A percentile compares a stretch with the other conserved stretches of the same genome.
Conservation (phyloP, 1,140 invertebrate species). For the Cataglyphis hispanica region DNA sequence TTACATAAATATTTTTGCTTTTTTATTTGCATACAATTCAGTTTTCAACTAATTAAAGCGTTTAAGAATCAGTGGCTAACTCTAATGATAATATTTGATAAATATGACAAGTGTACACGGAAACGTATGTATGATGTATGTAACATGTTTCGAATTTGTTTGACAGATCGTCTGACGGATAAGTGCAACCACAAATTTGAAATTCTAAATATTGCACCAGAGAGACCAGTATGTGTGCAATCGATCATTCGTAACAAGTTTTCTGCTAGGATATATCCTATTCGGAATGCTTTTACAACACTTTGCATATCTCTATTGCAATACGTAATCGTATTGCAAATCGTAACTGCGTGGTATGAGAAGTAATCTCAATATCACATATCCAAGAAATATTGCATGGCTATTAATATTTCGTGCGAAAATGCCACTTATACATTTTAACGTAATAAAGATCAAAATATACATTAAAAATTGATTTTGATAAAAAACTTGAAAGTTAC, state of each 20-base stretch:
- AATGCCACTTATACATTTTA: not conserved
- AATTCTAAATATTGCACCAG: slow-evolving; percentile 59
- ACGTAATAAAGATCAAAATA: not conserved
- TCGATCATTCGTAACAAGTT: slow-evolving; percentile 64
- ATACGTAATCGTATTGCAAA: slow-evolving; percentile 17
- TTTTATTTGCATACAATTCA: not conserved
- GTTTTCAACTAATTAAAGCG: not conserved
- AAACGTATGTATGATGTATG: not conserved
- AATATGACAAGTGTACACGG: not conserved
- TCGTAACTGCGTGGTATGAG: not conserved
- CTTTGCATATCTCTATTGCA: slow-evolving; percentile 14
- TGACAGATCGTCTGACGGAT: slow-evolving; percentile 55
- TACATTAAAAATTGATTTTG: not conserved
- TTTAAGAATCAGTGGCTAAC: not conserved
- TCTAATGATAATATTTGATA: slow-evolving; percentile 1
- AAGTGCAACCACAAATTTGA: slow-evolving; percentile 55
- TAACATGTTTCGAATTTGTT: slow-evolving; percentile 50
- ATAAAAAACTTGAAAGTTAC: not conserved
- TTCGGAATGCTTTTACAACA: slow-evolving; percentile 35
- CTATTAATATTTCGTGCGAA: not conserved
- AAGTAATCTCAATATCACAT: slow-evolving; percentile 7
- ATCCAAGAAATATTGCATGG: not conserved
- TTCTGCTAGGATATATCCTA: slow-evolving; percentile 37
- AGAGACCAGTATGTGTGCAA: slow-evolving; percentile 41
- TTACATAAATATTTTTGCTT: not conserved